These are phyloP conservation scores for Halcyon badia DNA, from an alignment of 2,797 vertebrate species.

Conservation along the genomic window DNA sequence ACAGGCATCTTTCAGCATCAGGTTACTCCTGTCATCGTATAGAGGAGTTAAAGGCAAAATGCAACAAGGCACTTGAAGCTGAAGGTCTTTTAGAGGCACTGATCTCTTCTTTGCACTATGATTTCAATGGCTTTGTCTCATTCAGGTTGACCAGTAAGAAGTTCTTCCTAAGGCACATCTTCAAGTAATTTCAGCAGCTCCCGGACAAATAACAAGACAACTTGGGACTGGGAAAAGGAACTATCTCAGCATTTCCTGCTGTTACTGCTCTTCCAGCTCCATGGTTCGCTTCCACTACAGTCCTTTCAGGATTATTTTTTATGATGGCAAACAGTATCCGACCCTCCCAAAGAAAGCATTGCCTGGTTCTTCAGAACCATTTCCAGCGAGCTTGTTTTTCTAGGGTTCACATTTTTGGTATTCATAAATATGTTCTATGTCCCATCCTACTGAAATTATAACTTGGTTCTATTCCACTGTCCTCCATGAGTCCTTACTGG, in stretches of 20 bases:
- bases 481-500: neutral
- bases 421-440: neutral
- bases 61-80: neutral
- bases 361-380: neutral
- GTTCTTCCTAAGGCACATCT: neutral
- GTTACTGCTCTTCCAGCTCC: neutral
- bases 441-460: neutral
- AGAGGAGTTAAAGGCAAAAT: neutral
- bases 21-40: fast-evolving
- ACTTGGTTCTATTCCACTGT: fast-evolving
- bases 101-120: neutral
- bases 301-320: neutral
- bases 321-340: neutral
- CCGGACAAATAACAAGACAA: neutral
- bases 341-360: neutral
- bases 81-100: neutral
- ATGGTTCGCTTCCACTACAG: neutral
- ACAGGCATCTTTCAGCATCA: neutral
- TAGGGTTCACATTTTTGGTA: neutral
- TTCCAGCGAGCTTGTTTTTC: neutral
- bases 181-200: constrained; percentile 1
- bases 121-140: neutral
- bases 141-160: neutral
- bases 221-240: neutral
- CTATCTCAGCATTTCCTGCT: neutral